Base-by-base conservation (phyloP, 2,113 vertebrate species). In the Coreoperca whiteheadi region DNA sequence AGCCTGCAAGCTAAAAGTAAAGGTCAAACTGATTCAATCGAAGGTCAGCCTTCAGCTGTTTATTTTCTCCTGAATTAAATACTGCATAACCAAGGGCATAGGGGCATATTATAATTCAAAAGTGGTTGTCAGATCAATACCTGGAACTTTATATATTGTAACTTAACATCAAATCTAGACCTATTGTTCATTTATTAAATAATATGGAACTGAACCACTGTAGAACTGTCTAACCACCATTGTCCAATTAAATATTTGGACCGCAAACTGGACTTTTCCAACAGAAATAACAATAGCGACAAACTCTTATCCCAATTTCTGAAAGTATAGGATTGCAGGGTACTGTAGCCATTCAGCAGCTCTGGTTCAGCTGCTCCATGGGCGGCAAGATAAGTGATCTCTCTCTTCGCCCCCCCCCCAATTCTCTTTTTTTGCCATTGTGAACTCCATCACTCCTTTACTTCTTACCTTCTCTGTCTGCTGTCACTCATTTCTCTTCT, bases 401-500 rank as follows among this genome's bases (percentile, higher is more conserved):
- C n/a, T 59, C 54, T 30, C 9, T 32, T 30, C 6, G 3, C 39
- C n/a, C n/a, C n/a, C n/a, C n/a, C n/a, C n/a, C n/a, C n/a, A n/a
- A n/a, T 20, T 56, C 53, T 54, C 46, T 1, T 15, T 41, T 54
- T 72, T 50, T 46, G 18, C 51, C 30, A 65, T 25, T 20, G 18
- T 63, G 63, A 74, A 65, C 25, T 57, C 23, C 6, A 15, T n/a
- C 3, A 0, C 30, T 28, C 48, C 16, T 25, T 51, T 23, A 9
- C n/a, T 28, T 25, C 20, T 20, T 4, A 21, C 25, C 15, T 50
- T 65, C 54, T 59, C 72, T 18, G 21, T 43, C 60, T 71, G 43
- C 68, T 25, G 57, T 69, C 77, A 83, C 61, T 72, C 39, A 74
- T 56, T 18, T 37, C 5, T 69, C 39, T 23, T 50, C 15, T 73